phyloP scores from a whole-genome alignment of 2,797 vertebrate species.

The Coracias cyanogaster region DNA sequence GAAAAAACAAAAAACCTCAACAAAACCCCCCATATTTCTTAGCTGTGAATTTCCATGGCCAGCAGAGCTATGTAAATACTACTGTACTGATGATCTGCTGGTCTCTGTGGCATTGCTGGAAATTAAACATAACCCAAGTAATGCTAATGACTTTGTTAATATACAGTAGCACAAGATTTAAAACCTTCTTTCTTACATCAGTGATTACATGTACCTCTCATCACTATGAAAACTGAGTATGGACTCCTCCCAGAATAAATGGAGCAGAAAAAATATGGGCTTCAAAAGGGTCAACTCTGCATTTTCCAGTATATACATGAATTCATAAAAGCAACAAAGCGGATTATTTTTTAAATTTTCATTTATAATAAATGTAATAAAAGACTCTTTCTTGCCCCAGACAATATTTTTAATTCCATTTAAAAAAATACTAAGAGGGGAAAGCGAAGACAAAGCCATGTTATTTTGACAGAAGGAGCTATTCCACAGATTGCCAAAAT shows the following conservation, averaged over 20 bases:
- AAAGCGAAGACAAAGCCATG: background rate
- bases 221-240: background rate
- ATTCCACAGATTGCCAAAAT: conserved; percentile 19
- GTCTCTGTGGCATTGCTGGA: background rate
- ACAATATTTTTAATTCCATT: background rate
- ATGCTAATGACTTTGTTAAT: conserved; percentile 19
- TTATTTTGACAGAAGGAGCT: background rate
- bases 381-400: background rate
- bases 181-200: background rate
- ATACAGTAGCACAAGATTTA: background rate
- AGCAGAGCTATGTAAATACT: background rate
- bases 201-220: background rate
- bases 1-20: rapidly evolving
- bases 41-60: background rate
- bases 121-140: background rate
- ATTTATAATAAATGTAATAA: background rate
- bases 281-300: conserved; percentile 2
- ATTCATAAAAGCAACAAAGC: background rate
- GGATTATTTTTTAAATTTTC: background rate
- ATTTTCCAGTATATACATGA: background rate
- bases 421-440: background rate
- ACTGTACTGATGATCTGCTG: background rate
- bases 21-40: background rate
- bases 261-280: background rate
- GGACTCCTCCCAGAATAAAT: conserved; percentile 25